Evolutionary conservation across 1,140 invertebrate genomes (phyloP).

Genomic region (Drosophila equinoxialis): DNA sequence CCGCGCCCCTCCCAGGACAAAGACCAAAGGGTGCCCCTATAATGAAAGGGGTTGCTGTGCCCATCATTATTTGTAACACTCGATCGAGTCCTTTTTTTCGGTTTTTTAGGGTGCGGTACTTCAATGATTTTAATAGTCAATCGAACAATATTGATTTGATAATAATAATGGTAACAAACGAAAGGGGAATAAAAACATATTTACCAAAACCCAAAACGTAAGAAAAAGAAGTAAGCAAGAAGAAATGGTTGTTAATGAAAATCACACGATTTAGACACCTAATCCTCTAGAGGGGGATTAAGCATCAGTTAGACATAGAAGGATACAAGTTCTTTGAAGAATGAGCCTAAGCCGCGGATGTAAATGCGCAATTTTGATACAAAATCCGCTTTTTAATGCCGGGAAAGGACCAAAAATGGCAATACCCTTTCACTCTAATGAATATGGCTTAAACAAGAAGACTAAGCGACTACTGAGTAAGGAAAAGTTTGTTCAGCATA

Average conservation of each 20-base stretch:
- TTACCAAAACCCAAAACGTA: background rate
- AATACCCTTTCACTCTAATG: slow-evolving; percentile 50
- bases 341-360: slow-evolving; percentile 49
- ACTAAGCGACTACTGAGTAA: background rate
- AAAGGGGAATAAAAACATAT: background rate
- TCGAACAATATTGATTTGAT: slow-evolving; percentile 54
- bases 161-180: slow-evolving; percentile 34
- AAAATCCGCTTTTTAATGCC: slow-evolving; percentile 61
- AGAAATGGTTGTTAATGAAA: slow-evolving; percentile 8
- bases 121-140: slow-evolving; percentile 62
- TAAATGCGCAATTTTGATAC: slow-evolving; percentile 36
- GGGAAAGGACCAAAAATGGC: slow-evolving; percentile 35
- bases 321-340: background rate
- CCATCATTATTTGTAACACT: slow-evolving; percentile 76
- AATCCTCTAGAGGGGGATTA: slow-evolving; percentile 25
- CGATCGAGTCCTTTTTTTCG: slow-evolving; percentile 47
- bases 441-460: slow-evolving; percentile 29
- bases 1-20: background rate
- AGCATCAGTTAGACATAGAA: background rate
- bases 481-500: slow-evolving; percentile 6
- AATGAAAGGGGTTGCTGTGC: slow-evolving; percentile 48
- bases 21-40: slow-evolving; percentile 2
- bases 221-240: background rate
- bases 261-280: slow-evolving; percentile 9
- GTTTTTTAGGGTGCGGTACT: slow-evolving; percentile 31